phyloP scores from a whole-genome alignment of 2,888 invertebrate genomes.

The Nomada flava region DNA sequence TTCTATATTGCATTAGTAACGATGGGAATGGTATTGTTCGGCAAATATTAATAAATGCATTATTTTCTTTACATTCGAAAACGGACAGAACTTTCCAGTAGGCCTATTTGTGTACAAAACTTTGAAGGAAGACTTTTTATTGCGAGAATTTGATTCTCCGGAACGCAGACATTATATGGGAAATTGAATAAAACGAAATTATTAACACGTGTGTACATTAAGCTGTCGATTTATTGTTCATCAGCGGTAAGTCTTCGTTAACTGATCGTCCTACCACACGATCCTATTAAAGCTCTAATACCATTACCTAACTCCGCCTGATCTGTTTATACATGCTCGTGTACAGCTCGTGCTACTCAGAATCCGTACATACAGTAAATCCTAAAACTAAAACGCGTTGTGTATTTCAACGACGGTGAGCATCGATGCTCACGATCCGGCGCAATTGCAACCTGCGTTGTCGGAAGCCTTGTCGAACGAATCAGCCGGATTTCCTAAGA shows the following conservation, averaged over 20 bases:
- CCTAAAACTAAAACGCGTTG: constrained; percentile 14
- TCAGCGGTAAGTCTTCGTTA: constrained; percentile 32
- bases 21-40: too few relatives aligned
- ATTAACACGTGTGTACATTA: background rate
- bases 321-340: constrained; percentile 39
- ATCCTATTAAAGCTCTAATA: constrained; percentile 48
- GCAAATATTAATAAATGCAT: too few relatives aligned
- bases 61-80: too few relatives aligned
- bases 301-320: constrained; percentile 47
- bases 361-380: constrained; percentile 31
- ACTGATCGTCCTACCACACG: constrained; percentile 41
- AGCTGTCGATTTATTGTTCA: constrained; percentile 32
- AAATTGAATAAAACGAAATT: background rate
- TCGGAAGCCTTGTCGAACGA: constrained; percentile 27
- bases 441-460: background rate
- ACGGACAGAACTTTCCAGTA: too few relatives aligned
- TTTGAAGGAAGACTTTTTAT: too few relatives aligned
- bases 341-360: background rate
- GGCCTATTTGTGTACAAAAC: too few relatives aligned
- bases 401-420: background rate
- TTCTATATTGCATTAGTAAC: too few relatives aligned
- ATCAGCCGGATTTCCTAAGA: background rate
- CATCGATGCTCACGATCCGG: background rate
- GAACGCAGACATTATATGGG: too few relatives aligned
- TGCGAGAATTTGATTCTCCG: too few relatives aligned